Conservation (phyloP, 2,888 invertebrate genomes). For the Dynastes hyllus region DNA sequence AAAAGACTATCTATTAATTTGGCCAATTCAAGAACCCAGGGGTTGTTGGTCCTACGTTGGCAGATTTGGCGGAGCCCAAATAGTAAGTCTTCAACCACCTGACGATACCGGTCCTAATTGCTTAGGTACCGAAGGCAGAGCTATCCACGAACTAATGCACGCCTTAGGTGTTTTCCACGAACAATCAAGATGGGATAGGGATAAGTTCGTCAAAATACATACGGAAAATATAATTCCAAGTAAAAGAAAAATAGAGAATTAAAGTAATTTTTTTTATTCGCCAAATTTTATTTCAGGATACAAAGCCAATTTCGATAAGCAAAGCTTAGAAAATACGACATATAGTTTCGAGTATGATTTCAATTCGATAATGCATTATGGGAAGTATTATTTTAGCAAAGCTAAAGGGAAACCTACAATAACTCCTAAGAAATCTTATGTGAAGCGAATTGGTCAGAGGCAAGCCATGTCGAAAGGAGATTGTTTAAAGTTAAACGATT, state of each 20-base stretch:
- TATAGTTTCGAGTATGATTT: slow-evolving; percentile 84
- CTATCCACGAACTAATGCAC: slow-evolving; percentile 88
- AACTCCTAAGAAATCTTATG: slow-evolving; percentile 74
- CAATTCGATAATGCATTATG: slow-evolving; percentile 87
- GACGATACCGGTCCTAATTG: slow-evolving; percentile 77
- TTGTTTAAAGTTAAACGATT: slow-evolving; percentile 79
- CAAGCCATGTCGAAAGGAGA: slow-evolving; percentile 79
- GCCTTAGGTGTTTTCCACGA: slow-evolving; percentile 89
- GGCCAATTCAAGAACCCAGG: slow-evolving; percentile 79
- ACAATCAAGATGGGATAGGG: slow-evolving; percentile 84
- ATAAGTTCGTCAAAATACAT: slow-evolving; percentile 80
- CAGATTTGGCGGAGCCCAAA: slow-evolving; percentile 82
- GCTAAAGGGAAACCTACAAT: slow-evolving; percentile 77
- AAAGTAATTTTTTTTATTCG: not conserved
- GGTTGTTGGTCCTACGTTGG: slow-evolving; percentile 88
- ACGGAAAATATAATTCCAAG: slow-evolving; percentile 80
- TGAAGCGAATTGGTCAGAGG: slow-evolving; percentile 76
- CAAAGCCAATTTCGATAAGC: slow-evolving; percentile 78
- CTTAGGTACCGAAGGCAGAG: slow-evolving; percentile 79
- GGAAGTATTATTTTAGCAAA: slow-evolving; percentile 78
- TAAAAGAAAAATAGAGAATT: slow-evolving; percentile 62
- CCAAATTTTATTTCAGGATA: slow-evolving; percentile 71
- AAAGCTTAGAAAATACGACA: slow-evolving; percentile 77
- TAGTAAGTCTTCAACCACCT: slow-evolving; percentile 80
- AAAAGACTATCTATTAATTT: slow-evolving; percentile 78